Evolutionary conservation across 2,113 vertebrate genomes (phyloP).

Genomic region (Pitta sordida): DNA sequence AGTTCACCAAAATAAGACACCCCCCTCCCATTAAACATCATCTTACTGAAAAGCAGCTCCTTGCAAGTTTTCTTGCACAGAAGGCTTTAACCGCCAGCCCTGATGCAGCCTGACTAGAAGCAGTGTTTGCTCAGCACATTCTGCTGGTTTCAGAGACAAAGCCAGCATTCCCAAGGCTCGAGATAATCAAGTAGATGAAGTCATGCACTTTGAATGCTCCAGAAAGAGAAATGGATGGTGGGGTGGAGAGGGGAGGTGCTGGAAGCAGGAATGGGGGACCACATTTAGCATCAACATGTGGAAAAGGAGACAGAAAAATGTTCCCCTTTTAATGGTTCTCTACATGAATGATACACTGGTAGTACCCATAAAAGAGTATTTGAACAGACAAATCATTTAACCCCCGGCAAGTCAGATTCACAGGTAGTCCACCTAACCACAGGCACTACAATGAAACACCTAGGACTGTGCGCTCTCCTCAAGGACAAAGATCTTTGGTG

Average conservation of each 20-base stretch:
- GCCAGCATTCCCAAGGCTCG: conserved; percentile 13
- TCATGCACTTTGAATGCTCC: background rate
- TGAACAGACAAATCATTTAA: background rate
- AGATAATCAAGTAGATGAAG: conserved; percentile 47
- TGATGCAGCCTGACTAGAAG: background rate
- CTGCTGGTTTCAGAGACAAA: background rate
- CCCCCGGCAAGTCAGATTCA: background rate
- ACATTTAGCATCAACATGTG: background rate
- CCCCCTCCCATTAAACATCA: background rate
- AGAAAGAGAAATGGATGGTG: background rate
- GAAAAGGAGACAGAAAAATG: background rate
- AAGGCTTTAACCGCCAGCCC: background rate
- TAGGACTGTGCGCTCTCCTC: accelerated
- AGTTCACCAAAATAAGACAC: conserved; percentile 15
- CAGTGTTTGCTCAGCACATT: conserved; percentile 16
- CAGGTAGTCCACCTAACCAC: background rate
- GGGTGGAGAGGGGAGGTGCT: background rate
- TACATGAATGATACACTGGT: background rate
- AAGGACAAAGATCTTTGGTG: background rate
- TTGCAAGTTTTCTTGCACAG: background rate
- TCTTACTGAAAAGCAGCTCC: background rate
- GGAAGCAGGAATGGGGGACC: background rate
- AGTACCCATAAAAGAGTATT: background rate
- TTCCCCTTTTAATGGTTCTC: background rate
- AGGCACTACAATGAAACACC: background rate